Evolutionary conservation across 2,113 vertebrate genomes (phyloP).

Genomic region (Zosterops borbonicus): DNA sequence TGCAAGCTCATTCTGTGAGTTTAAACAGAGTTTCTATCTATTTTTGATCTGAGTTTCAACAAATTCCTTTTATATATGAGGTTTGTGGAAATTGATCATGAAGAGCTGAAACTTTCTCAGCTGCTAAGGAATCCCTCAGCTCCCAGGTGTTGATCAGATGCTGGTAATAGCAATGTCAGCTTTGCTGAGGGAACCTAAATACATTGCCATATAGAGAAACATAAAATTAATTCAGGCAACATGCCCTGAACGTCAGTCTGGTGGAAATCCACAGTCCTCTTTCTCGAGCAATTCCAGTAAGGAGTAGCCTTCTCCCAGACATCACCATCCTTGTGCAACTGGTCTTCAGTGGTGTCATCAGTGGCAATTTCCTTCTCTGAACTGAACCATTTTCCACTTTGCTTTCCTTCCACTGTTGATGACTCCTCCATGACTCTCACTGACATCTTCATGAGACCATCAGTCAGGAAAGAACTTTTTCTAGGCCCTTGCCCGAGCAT

Average conservation of each 20-base stretch:
- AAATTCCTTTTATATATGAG: background rate
- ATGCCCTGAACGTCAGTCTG: background rate
- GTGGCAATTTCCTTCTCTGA: background rate
- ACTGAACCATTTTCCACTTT: background rate
- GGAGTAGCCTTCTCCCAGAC: background rate
- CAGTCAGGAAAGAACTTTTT: background rate
- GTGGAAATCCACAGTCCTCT: background rate
- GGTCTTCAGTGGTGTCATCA: background rate
- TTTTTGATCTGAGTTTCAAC: background rate
- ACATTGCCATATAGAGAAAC: background rate
- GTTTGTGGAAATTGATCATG: background rate
- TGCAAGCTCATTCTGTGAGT: background rate
- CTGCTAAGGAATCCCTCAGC: background rate
- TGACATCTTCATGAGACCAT: background rate
- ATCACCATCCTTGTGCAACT: accelerated
- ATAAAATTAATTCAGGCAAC: background rate
- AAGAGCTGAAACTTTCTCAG: background rate
- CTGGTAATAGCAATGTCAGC: background rate
- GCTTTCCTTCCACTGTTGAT: background rate
- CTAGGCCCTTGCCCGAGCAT: background rate
- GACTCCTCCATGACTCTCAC: background rate
- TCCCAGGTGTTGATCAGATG: background rate
- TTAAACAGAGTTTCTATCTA: background rate
- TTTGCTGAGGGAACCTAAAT: background rate
- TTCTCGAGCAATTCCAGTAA: background rate